A percentile compares a stretch with the other conserved stretches of the same genome.
Conservation (phyloP, 2,888 invertebrate genomes). For the Elgonia sp. region DNA sequence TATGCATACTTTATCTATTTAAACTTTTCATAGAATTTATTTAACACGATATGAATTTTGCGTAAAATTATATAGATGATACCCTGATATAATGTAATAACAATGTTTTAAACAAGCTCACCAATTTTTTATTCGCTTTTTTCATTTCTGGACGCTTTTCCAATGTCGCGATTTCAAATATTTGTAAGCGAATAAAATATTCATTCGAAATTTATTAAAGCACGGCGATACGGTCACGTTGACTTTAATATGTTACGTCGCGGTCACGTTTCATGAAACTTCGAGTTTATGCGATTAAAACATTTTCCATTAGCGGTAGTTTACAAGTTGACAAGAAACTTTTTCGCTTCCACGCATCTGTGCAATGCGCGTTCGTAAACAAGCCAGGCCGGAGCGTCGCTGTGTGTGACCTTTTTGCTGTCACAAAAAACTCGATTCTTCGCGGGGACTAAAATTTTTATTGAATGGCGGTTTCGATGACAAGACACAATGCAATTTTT, state of each 20-base stretch:
- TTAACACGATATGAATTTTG: too few species aligned
- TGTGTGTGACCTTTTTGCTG: conserved; percentile 53
- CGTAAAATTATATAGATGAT: too few species aligned
- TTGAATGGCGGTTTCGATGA: conserved; percentile 51
- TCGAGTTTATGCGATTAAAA: conserved; percentile 75
- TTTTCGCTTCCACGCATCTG: conserved; percentile 76
- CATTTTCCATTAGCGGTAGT: conserved; percentile 76
- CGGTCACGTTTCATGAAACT: conserved; percentile 70
- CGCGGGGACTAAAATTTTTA: conserved; percentile 49
- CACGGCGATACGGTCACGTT: conserved; percentile 35
- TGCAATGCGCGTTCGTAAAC: conserved; percentile 69
- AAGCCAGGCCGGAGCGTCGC: conserved; percentile 48
- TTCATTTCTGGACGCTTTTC: background rate
- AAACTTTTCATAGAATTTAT: too few species aligned
- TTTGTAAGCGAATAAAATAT: conserved; percentile 36
- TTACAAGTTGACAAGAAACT: conserved; percentile 76
- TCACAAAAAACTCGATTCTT: conserved; percentile 52
- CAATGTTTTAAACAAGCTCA: too few species aligned
- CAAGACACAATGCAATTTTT: conserved; percentile 54
- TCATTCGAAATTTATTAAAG: conserved; percentile 52
- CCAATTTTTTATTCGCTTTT: background rate
- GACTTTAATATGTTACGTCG: conserved; percentile 68
- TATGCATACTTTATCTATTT: too few species aligned
- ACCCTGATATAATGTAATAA: too few species aligned
- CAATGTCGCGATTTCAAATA: conserved; percentile 8